These are phyloP conservation scores for Mionectes macconnelli DNA, from an alignment of 2,113 vertebrate genomes.

Conservation along the genomic window DNA sequence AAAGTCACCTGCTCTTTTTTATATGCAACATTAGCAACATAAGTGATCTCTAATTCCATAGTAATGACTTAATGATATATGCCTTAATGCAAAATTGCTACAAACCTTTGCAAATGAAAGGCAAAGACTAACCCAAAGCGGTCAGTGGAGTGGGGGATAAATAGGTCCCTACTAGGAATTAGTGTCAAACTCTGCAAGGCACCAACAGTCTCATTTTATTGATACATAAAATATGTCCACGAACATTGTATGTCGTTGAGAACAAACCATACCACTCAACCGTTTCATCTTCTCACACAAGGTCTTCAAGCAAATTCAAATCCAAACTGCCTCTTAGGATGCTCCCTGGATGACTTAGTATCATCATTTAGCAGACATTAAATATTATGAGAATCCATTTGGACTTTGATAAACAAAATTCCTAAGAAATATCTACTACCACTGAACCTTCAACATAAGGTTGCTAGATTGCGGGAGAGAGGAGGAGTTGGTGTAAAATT, in stretches of 20 bases:
- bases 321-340: too few relatives aligned
- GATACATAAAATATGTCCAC: background rate
- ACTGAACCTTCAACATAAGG: background rate
- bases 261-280: too few relatives aligned
- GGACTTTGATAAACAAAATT: background rate
- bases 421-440: background rate
- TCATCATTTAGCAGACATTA: too few relatives aligned
- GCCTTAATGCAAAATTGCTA: background rate
- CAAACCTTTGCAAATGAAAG: background rate
- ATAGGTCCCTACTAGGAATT: background rate
- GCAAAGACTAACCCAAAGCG: background rate
- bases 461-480: accelerated
- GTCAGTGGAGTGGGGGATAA: background rate
- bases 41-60: background rate
- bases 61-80: background rate
- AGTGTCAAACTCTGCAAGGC: background rate
- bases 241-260: too few relatives aligned
- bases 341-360: too few relatives aligned
- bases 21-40: background rate
- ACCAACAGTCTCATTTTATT: background rate
- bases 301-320: too few relatives aligned
- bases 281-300: too few relatives aligned
- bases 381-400: background rate
- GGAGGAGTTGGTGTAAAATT: background rate
- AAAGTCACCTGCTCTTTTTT: background rate